Conservation (phyloP, 1,140 invertebrate genomes). For the Cydia splendana region DNA sequence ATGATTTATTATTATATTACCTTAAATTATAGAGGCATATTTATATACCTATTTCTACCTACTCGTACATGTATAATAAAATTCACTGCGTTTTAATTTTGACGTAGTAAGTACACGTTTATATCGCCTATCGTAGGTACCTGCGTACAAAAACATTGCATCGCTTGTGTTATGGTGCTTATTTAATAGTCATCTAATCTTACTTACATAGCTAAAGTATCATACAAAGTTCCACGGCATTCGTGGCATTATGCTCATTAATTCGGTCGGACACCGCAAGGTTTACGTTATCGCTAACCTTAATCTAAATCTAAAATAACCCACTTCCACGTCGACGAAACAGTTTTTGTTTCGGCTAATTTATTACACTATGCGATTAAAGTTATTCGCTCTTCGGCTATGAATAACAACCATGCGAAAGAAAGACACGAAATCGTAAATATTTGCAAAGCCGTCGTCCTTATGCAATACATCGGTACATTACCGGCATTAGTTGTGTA, state of each 20-base stretch:
- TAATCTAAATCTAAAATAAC: slow-evolving; percentile 35
- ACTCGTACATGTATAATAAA: background rate
- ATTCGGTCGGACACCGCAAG: slow-evolving; percentile 39
- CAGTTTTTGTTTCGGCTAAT: background rate
- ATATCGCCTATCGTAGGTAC: too few relatives aligned
- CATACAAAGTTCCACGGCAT: background rate
- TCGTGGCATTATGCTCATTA: slow-evolving; percentile 39
- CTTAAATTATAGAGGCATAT: background rate
- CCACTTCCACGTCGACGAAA: slow-evolving; percentile 17
- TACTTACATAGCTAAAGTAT: background rate
- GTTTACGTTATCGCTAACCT: slow-evolving; percentile 37
- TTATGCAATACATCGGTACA: background rate
- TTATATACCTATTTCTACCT: background rate
- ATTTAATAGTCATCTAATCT: background rate
- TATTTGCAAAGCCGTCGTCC: background rate
- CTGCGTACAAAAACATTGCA: too few relatives aligned
- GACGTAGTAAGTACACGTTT: too few relatives aligned
- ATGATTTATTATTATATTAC: background rate
- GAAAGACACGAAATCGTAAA: slow-evolving; percentile 25
- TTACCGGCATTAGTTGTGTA: background rate
- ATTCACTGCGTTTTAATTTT: background rate
- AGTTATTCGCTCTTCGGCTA: background rate
- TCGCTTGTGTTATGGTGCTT: too few relatives aligned
- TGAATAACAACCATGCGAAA: background rate
- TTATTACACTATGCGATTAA: slow-evolving; percentile 4